Conservation (phyloP, 1,140 invertebrate species). For the Spodoptera frugiperda region DNA sequence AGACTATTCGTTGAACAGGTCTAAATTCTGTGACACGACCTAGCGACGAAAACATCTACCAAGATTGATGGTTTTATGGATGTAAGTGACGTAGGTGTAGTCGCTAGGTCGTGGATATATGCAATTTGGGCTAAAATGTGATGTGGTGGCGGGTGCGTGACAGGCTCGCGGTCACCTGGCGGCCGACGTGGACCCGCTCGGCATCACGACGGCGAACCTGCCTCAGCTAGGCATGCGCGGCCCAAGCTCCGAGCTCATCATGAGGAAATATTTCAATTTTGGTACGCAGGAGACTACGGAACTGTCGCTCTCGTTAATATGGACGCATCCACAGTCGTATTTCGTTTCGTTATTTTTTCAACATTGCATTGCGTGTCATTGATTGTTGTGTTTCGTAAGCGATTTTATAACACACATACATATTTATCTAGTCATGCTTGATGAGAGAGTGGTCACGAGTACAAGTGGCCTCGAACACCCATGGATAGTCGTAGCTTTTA, state of each 20-base stretch:
- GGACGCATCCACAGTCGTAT: conserved; percentile 56
- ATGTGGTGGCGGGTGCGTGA: conserved; percentile 74
- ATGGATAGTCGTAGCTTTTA: conserved; percentile 34
- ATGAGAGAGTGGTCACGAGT: conserved; percentile 1
- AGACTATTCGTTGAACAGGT: conserved; percentile 50
- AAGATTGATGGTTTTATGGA: background rate
- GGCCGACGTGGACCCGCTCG: conserved; percentile 97
- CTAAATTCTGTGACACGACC: conserved; percentile 61
- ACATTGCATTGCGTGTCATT: conserved; percentile 65
- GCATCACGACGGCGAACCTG: conserved; percentile 88
- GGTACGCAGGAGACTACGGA: conserved; percentile 72
- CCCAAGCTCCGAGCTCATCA: conserved; percentile 83
- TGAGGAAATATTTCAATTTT: conserved; percentile 87
- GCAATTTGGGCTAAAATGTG: conserved; percentile 60
- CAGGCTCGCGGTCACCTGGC: conserved; percentile 98
- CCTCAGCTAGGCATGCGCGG: conserved; percentile 82
- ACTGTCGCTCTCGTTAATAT: conserved; percentile 55
- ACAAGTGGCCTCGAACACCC: conserved; percentile 4
- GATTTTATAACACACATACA: conserved; percentile 72
- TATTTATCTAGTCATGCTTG: conserved; percentile 46
- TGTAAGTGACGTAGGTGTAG: conserved; percentile 8
- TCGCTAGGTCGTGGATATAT: conserved; percentile 63
- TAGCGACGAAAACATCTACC: conserved; percentile 50
- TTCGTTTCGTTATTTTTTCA: conserved; percentile 55
- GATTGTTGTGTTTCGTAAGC: conserved; percentile 60